Evolutionary conservation across 2,113 vertebrate species (phyloP).

Genomic region (Pipa parva): DNA sequence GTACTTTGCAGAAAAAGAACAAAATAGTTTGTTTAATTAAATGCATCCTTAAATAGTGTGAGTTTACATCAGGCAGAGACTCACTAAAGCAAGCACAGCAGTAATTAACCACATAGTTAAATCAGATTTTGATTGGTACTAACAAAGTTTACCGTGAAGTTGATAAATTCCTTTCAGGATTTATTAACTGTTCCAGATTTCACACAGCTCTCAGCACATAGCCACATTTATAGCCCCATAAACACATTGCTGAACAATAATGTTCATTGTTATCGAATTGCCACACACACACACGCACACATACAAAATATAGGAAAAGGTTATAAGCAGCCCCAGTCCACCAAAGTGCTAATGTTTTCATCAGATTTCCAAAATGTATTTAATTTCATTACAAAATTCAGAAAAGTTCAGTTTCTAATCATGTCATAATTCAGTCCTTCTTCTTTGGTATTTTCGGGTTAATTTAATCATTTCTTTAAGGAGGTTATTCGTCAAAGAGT

Average conservation of each 20-base stretch:
- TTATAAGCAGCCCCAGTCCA: too few relatives aligned
- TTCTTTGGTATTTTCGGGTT: too few relatives aligned
- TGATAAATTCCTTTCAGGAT: constrained; percentile 34
- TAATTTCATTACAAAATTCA: too few relatives aligned
- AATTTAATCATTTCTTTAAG: too few relatives aligned
- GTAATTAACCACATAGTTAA: constrained; percentile 35
- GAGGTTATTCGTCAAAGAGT: too few relatives aligned
- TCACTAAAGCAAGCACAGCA: constrained; percentile 26
- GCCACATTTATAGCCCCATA: constrained; percentile 36
- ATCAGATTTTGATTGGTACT: constrained; percentile 37
- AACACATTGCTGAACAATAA: constrained; percentile 37
- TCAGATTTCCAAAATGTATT: too few relatives aligned
- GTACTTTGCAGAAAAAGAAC: background rate
- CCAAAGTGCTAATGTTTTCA: too few relatives aligned
- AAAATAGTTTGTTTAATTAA: background rate
- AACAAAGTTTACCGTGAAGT: constrained; percentile 35
- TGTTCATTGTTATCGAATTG: constrained; percentile 13
- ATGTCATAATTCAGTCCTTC: too few relatives aligned
- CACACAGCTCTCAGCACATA: constrained; percentile 32
- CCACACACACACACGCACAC: constrained; percentile 37
- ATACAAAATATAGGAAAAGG: background rate
- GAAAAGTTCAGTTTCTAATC: too few relatives aligned
- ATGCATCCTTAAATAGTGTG: background rate
- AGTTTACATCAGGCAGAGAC: background rate
- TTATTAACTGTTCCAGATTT: constrained; percentile 40